Conservation (phyloP, 2,888 invertebrate genomes). For the Fabriciana adippe region DNA sequence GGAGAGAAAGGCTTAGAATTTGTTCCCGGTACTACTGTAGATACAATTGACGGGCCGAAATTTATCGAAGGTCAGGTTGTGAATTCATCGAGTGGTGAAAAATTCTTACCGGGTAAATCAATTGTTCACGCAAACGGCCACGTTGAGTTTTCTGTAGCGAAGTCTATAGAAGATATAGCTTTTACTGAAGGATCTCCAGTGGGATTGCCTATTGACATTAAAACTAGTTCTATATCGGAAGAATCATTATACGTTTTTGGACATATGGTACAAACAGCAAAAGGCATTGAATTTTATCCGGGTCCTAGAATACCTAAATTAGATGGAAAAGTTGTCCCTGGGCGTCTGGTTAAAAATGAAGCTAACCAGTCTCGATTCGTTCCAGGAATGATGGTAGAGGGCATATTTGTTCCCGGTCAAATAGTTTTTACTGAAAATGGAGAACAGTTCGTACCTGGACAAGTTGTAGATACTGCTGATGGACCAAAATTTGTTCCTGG, state of each 20-base stretch:
- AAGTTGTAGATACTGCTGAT: constrained; percentile 86
- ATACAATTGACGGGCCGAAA: constrained; percentile 84
- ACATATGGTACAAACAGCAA: constrained; percentile 85
- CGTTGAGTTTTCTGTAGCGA: constrained; percentile 82
- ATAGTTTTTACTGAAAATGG: constrained; percentile 86
- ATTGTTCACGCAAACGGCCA: constrained; percentile 75
- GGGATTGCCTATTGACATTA: constrained; percentile 83
- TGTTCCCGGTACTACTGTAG: constrained; percentile 84
- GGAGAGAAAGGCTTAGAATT: constrained; percentile 73
- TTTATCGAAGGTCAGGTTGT: constrained; percentile 86
- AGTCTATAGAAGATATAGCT: constrained; percentile 80
- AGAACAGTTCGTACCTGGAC: constrained; percentile 87
- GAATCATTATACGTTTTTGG: constrained; percentile 83
- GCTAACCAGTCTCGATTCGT: constrained; percentile 85
- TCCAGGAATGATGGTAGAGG: constrained; percentile 86
- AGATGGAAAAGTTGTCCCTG: constrained; percentile 84
- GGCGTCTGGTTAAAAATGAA: constrained; percentile 83
- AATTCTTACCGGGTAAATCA: constrained; percentile 84
- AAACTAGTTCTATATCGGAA: constrained; percentile 76
- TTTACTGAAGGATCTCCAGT: constrained; percentile 79
- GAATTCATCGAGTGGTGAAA: constrained; percentile 81
- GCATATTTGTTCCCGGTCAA: constrained; percentile 86
- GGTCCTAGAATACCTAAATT: constrained; percentile 75
- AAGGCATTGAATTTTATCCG: constrained; percentile 86
- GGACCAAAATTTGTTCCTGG: constrained; percentile 90